Evolutionary conservation across 2,113 vertebrate species (phyloP).

Genomic region (Elephantulus edwardii): DNA sequence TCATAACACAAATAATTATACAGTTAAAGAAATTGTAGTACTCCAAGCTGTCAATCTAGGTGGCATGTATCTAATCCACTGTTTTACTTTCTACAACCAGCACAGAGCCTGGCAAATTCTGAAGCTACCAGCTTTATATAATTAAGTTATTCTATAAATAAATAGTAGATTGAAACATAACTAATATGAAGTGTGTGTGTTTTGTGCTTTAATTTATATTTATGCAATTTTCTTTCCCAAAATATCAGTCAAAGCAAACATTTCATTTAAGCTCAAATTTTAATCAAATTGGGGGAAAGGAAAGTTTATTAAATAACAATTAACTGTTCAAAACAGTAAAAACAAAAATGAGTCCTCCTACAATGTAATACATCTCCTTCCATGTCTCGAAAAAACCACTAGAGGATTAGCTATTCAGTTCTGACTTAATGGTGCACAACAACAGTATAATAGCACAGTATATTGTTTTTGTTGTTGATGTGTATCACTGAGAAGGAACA

Average conservation of each 20-base stretch:
- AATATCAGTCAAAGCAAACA: constrained; percentile 26
- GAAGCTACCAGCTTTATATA: neutral
- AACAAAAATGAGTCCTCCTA: neutral
- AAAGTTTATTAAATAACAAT: constrained; percentile 9
- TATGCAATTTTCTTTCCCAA: constrained; percentile 15
- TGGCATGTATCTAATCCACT: neutral
- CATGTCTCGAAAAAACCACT: too few species aligned
- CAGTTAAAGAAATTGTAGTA: neutral
- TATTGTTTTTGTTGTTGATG: too few species aligned
- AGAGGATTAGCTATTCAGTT: too few species aligned
- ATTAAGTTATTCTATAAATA: neutral
- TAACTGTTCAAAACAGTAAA: neutral
- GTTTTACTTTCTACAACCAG: neutral
- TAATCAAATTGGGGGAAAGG: neutral
- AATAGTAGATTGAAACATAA: neutral
- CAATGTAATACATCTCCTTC: too few species aligned
- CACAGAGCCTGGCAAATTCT: neutral
- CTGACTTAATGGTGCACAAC: too few species aligned
- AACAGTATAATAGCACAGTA: too few species aligned
- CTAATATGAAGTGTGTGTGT: neutral
- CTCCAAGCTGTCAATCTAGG: neutral
- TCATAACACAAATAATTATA: constrained; percentile 1
- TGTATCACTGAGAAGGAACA: too few species aligned
- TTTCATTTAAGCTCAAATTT: constrained; percentile 12
- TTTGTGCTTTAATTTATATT: neutral